A percentile compares a stretch with the other conserved stretches of the same genome.
phyloP scores from a whole-genome alignment of 2,797 vertebrate species.

The Ambastaia sidthimunki region DNA sequence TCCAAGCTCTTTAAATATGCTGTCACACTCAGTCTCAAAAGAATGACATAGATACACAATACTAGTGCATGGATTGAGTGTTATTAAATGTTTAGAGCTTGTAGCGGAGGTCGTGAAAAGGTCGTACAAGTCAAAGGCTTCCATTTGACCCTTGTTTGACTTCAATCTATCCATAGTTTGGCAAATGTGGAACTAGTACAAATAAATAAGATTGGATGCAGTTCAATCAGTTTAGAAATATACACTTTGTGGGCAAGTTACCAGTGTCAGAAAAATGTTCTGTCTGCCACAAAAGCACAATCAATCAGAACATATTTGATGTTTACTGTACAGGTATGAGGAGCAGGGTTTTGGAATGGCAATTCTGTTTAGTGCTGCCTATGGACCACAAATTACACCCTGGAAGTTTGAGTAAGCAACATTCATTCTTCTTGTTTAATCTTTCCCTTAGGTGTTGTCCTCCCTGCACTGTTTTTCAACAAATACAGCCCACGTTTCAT shows the following conservation, averaged over 20 bases:
- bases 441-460: background rate
- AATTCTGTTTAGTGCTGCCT: background rate
- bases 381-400: background rate
- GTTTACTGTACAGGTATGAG: background rate
- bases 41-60: constrained; percentile 33
- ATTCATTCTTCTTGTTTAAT: constrained; percentile 37
- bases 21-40: constrained; percentile 36
- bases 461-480: constrained; percentile 1
- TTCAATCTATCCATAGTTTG: background rate
- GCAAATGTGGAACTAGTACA: background rate
- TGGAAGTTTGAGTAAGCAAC: background rate
- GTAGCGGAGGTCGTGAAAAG: background rate
- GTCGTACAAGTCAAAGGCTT: background rate
- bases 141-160: background rate
- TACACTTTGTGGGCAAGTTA: background rate
- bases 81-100: constrained; percentile 28
- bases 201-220: background rate
- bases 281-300: background rate
- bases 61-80: background rate
- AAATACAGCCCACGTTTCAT: constrained; percentile 12
- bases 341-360: background rate
- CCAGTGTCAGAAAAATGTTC: background rate
- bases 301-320: background rate
- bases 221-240: background rate
- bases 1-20: constrained; percentile 38